These are phyloP conservation scores for Trichogramma pretiosum DNA, from an alignment of 1,140 invertebrate genomes.

Conservation along the genomic window DNA sequence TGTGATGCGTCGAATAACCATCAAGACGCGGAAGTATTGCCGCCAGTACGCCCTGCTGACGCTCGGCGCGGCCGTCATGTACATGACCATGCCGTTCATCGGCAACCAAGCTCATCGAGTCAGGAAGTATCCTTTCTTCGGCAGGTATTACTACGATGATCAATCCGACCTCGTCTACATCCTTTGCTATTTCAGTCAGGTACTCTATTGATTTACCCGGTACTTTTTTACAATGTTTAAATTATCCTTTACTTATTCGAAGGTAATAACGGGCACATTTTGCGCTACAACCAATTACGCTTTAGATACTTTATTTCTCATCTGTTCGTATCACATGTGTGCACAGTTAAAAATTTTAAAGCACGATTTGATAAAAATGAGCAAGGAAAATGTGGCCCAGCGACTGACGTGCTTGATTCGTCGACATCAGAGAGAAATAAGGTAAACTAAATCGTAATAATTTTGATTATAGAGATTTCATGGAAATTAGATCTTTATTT, in stretches of 20 bases:
- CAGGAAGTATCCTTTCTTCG: constrained; percentile 12
- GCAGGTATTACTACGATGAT: constrained; percentile 7
- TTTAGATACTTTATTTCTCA: constrained; percentile 2
- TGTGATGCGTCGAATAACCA: neutral
- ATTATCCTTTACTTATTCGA: too few relatives aligned
- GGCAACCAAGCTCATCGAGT: neutral
- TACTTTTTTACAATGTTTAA: too few relatives aligned
- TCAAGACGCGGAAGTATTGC: neutral
- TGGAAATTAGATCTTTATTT: too few relatives aligned
- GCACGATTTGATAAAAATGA: neutral
- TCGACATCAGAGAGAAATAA: constrained; percentile 6
- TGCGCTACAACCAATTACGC: neutral
- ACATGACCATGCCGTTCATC: neutral
- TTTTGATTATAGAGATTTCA: too few relatives aligned
- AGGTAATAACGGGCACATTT: constrained; percentile 3
- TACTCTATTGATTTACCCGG: neutral
- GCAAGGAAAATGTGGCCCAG: neutral
- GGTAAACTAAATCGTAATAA: too few relatives aligned
- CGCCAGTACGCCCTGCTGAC: neutral
- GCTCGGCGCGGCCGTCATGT: neutral
- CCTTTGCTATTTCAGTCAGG: constrained; percentile 6
- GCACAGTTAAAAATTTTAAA: constrained; percentile 11
- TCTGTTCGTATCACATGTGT: constrained; percentile 8
- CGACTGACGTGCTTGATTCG: neutral
- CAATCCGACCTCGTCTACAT: constrained; percentile 8